Conservation (phyloP, 2,113 vertebrate genomes). For the Agapornis roseicollis region DNA sequence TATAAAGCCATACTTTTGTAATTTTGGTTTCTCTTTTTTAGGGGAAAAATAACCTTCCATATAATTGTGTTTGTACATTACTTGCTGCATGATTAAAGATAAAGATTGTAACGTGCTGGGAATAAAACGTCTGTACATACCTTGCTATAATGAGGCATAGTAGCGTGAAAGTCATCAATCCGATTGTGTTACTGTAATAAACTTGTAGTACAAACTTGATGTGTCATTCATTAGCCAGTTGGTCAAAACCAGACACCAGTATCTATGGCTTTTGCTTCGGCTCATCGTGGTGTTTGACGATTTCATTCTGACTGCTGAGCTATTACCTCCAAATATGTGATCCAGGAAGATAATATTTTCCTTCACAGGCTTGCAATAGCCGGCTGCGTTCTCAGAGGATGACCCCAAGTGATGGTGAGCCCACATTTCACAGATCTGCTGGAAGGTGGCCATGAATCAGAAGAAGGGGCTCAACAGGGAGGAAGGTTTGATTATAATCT, state of each 20-base stretch:
- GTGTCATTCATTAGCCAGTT: constrained; percentile 1
- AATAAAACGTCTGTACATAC: background rate
- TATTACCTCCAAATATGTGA: background rate
- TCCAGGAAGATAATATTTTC: background rate
- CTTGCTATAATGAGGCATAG: background rate
- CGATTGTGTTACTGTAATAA: constrained; percentile 52
- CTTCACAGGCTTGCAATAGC: background rate
- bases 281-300: background rate
- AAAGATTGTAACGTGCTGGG: background rate
- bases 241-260: background rate
- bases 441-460: background rate
- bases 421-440: background rate
- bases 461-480: background rate
- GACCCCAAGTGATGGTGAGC: background rate
- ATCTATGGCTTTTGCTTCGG: background rate
- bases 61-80: constrained; percentile 19
- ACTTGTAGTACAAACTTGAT: constrained; percentile 22
- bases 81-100: background rate
- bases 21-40: constrained; percentile 23
- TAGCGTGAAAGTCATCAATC: background rate
- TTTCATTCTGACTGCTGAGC: background rate
- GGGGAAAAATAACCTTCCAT: background rate
- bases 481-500: background rate
- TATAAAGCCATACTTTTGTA: constrained; percentile 54
- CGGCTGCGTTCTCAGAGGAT: background rate